phyloP scores from a whole-genome alignment of 2,113 vertebrate species.

The Seriola rivoliana region DNA sequence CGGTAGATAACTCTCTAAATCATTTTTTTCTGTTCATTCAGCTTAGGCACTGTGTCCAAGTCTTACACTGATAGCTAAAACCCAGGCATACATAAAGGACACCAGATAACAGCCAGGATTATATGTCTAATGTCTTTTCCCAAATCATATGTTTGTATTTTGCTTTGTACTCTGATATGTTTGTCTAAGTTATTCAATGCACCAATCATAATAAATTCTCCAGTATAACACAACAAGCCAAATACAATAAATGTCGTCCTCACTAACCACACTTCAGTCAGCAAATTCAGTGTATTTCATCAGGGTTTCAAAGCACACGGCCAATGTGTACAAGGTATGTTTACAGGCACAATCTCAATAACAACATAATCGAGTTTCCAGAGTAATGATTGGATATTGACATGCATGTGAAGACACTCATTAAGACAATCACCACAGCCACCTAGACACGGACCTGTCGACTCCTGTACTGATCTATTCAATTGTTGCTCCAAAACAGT shows the following conservation, averaged over 20 bases:
- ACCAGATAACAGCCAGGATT: conserved; percentile 15
- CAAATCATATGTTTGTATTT: conserved; percentile 9
- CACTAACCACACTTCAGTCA: background rate
- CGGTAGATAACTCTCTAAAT: no score
- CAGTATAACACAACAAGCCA: background rate
- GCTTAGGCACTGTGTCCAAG: background rate
- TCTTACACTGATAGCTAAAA: background rate
- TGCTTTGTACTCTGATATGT: background rate
- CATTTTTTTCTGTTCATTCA: background rate
- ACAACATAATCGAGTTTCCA: conserved; percentile 6
- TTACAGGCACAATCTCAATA: conserved; percentile 10
- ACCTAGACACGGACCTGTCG: background rate
- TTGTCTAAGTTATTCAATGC: background rate
- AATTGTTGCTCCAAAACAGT: conserved; percentile 9
- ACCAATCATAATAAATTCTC: background rate
- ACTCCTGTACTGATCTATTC: conserved; percentile 2
- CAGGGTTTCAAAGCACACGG: conserved; percentile 4
- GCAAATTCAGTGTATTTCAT: background rate
- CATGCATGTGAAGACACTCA: conserved; percentile 21
- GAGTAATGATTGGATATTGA: conserved; percentile 21
- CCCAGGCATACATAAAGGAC: background rate
- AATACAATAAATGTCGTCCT: background rate
- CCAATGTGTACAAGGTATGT: background rate
- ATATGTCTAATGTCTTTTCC: background rate
- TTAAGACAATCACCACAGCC: conserved; percentile 32